These are phyloP conservation scores for Misgurnus mizolepis DNA, from an alignment of 2,113 vertebrate species.

Conservation along the genomic window DNA sequence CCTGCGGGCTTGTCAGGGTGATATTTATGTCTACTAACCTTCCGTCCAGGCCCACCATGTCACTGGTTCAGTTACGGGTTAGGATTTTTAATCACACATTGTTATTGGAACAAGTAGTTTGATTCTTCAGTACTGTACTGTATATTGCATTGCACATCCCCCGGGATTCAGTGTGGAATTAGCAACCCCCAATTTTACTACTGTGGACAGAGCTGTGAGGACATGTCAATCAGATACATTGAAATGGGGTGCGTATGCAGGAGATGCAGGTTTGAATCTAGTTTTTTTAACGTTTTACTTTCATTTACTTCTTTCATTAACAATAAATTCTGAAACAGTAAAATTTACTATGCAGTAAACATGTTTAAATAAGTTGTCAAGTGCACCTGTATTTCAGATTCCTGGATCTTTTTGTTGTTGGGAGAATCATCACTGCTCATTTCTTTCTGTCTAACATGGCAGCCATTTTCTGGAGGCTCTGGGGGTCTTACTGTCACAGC, in stretches of 20 bases:
- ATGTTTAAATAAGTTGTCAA: not conserved
- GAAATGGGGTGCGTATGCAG: not conserved
- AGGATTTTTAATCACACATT: conserved; percentile 12
- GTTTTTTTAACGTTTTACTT: not conserved
- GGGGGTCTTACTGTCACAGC: conserved; percentile 25
- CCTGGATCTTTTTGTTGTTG: not conserved
- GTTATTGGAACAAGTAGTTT: not conserved
- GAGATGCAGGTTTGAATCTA: not conserved
- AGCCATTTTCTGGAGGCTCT: conserved; percentile 6
- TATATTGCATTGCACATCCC: not conserved
- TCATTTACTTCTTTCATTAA: too few species aligned
- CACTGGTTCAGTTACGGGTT: conserved; percentile 15
- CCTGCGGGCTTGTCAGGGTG: conserved; percentile 25
- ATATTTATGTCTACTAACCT: conserved; percentile 37
- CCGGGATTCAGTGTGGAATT: not conserved
- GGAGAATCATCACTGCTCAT: conserved; percentile 31
- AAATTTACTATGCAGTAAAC: not conserved
- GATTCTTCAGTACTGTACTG: not conserved
- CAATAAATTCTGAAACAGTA: not conserved
- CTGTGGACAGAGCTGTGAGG: not conserved
- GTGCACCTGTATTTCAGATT: not conserved
- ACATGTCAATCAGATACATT: not conserved
- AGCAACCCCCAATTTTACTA: not conserved
- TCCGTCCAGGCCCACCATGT: conserved; percentile 22
- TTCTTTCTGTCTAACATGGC: not conserved